Percentiles rank a stretch among this genome's conserved stretches.
phyloP scores from a whole-genome alignment of 2,113 vertebrate species.

The Oxyura jamaicensis region DNA sequence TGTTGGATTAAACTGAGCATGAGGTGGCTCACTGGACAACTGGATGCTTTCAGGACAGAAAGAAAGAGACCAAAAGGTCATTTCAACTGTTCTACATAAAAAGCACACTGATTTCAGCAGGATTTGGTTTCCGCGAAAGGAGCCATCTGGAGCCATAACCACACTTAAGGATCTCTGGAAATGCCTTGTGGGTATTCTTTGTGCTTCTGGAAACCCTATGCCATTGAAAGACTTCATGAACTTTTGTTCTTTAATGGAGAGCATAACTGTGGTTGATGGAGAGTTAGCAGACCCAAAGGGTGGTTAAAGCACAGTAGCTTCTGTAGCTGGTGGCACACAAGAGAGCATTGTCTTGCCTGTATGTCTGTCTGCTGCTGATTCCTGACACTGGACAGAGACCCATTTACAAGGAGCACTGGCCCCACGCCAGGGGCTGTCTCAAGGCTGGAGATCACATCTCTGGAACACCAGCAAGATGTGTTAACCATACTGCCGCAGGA shows the following conservation, averaged over 20 bases:
- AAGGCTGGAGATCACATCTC: not conserved
- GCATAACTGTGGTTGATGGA: slow-evolving; percentile 14
- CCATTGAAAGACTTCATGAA: not conserved
- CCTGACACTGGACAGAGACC: slow-evolving; percentile 45
- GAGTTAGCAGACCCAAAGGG: not conserved
- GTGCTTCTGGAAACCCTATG: slow-evolving; percentile 26
- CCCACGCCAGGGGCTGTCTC: not conserved
- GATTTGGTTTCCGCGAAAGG: not conserved
- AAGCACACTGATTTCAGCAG: not conserved
- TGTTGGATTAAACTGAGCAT: not conserved
- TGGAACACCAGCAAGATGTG: not conserved
- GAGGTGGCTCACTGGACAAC: not conserved
- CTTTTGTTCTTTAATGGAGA: not conserved
- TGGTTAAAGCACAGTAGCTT: not conserved
- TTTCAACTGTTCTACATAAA: not conserved
- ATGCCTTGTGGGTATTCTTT: not conserved
- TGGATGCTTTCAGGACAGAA: not conserved
- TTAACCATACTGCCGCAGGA: not conserved
- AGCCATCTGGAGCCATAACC: slow-evolving; percentile 16
- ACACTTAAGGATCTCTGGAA: slow-evolving; percentile 52
- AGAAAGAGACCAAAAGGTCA: not conserved
- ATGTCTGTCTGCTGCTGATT: not conserved
- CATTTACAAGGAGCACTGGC: not conserved
- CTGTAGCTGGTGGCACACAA: not conserved
- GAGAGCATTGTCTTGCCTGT: not conserved